Percentiles rank a stretch among this genome's conserved stretches.
Conservation (phyloP, 1,140 invertebrate species). For the Drosophila erecta region DNA sequence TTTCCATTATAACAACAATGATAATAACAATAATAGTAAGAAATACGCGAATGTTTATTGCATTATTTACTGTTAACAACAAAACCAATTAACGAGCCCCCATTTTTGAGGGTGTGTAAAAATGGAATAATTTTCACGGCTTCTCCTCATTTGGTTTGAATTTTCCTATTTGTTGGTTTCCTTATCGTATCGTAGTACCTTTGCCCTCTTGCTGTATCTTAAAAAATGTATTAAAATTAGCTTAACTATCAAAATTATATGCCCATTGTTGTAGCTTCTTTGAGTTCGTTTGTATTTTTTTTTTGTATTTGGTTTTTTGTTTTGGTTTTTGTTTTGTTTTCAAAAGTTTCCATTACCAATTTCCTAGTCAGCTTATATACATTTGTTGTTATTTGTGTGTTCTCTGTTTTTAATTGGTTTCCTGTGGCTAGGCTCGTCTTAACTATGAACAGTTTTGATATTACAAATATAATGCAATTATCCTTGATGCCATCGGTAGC, state of each 20-base stretch:
- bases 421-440: slow-evolving; percentile 47
- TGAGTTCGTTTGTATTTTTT: not conserved
- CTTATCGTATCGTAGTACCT: slow-evolving; percentile 30
- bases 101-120: slow-evolving; percentile 63
- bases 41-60: slow-evolving; percentile 59
- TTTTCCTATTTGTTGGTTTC: slow-evolving; percentile 42
- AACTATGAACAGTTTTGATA: slow-evolving; percentile 81
- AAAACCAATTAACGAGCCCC: slow-evolving; percentile 69
- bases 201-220: slow-evolving; percentile 46
- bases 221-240: slow-evolving; percentile 71
- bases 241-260: slow-evolving; percentile 80
- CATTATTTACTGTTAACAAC: slow-evolving; percentile 68
- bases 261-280: slow-evolving; percentile 51
- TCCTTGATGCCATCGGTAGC: slow-evolving; percentile 49
- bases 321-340: slow-evolving; percentile 8
- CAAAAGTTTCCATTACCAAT: slow-evolving; percentile 27
- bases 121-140: slow-evolving; percentile 66
- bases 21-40: slow-evolving; percentile 73
- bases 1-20: slow-evolving; percentile 56
- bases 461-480: slow-evolving; percentile 63
- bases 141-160: slow-evolving; percentile 38
- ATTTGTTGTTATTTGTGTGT: slow-evolving; percentile 36
- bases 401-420: slow-evolving; percentile 16
- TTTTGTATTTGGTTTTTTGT: not conserved
- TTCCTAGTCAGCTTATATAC: slow-evolving; percentile 64